Base-by-base conservation (phyloP, 2,113 vertebrate genomes). In the Halcyon malimbica region DNA sequence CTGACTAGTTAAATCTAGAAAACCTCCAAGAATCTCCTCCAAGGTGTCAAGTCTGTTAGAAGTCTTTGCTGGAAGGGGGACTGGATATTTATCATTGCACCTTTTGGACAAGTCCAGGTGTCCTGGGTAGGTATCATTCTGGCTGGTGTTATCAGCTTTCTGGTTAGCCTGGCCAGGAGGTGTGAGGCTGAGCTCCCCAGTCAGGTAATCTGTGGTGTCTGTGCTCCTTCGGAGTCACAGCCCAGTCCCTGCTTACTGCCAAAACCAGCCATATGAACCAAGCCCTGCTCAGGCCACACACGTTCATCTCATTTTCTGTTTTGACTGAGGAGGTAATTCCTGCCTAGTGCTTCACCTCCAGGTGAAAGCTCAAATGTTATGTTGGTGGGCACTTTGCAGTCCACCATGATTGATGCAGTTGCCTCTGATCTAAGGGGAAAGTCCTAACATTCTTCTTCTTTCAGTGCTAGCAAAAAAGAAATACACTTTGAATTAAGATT, bases 401-500 rank as follows among this genome's bases (percentile, higher is more conserved):
- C 37, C 50, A 11, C 2, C 1, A 0, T 18, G 63, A 31, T 44
- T 33, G 68, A 87, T 12, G 10, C 4, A 15, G 12, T 44, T 83
- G 29, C n/a, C 37, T 76, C 56, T 81, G 74, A 62, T 74, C 64
- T 64, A 33, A 75, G 23, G 21, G 24, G 17, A 90, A 85, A 63
- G 46, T 70, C 48, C 39, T 77, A 51, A 63, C 78, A 21, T 13
- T 57, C n/a, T 65, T 76, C 19, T 39, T 78, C 25, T 63, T 70
- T 87, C 41, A 54, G 65, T 3, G 6, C 44, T 44, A 84, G 57
- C 60, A 69, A 89, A 77, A 75, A 83, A 89, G 64, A 91, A 91
- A 78, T 44, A 54, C 60, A 25, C 46, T 76, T 81, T 90, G 84
- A 97, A 94, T 96, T 95, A 96, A 97, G 95, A 92, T 92, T 97